Evolutionary conservation across 2,797 vertebrate species (phyloP), one percentile per base, ranked within the genome.

Genomic region (Mormyrus hasselquistii): DNA sequence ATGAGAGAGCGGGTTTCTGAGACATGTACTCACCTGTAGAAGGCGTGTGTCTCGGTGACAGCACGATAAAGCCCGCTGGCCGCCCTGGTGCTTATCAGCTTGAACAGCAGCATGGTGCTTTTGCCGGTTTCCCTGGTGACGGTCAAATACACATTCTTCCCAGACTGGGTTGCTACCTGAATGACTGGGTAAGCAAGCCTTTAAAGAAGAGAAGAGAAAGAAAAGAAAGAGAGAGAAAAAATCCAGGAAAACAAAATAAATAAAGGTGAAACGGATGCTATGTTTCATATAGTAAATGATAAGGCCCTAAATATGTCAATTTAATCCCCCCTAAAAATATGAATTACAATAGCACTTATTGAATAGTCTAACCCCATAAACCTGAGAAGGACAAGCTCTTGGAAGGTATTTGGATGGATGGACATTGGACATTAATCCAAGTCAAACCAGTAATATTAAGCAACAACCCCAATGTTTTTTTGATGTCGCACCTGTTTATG

Each of bases 101-200:
- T 99, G 92, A 99, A 99, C 87, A 99, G 90, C 19, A 98, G 96
- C 91, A 99, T 98, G 38, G 97, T 96, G 2, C 97, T 99, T 93
- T 98, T 98, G 16, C 96, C 97, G 4, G 96, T 98, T 90, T 99
- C 98, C 96, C 98, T 99, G 91, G 97, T 98, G 73, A 99, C 95
- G 0, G 98, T 99, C 94, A 99, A 92, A 91, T 98, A 99, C 0
- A 99, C 99, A 0, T 96, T 99, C 94, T 99, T 99, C 83, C 98
- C 98, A 1, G 99, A 99, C 91, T 99, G 99, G 4, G 99, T 99
- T 92, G 99, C 98, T 91, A 99, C 99, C 93, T 99, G 99, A 90
- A 99, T 98, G 92, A 99, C 95, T 47, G 98, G 98, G 91, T 99
- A 99, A 84, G 97, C 97, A 90, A 99, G 96, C 93, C 98, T 99